These are phyloP conservation scores for Dinoponera quadriceps DNA, from an alignment of 1,140 invertebrate species.

Conservation along the genomic window DNA sequence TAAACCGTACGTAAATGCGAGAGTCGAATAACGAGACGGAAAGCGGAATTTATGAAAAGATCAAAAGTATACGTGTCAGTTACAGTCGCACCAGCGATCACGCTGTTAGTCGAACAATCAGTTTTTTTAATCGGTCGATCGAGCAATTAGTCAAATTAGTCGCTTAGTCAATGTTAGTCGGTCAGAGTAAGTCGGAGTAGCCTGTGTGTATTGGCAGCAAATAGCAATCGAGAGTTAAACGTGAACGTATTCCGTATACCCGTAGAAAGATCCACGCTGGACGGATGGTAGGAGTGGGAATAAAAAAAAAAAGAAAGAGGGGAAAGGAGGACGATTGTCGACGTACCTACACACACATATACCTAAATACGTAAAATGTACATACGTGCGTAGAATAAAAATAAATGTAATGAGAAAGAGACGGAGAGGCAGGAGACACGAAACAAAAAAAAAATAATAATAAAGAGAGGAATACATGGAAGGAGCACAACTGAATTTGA, in stretches of 20 bases:
- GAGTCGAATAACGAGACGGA: conserved; percentile 62
- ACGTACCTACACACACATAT: conserved; percentile 53
- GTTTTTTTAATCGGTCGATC: conserved; percentile 36
- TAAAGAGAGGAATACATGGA: conserved; percentile 74
- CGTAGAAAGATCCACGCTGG: conserved; percentile 32
- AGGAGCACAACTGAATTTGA: conserved; percentile 84
- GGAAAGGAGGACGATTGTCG: conserved; percentile 39
- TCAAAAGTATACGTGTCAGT: conserved; percentile 30
- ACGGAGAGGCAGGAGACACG: conserved; percentile 60
- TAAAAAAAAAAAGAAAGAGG: conserved; percentile 48
- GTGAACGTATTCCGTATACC: conserved; percentile 32
- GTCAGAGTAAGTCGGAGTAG: conserved; percentile 41
- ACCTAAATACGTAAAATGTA: conserved; percentile 47
- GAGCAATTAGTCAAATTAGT: conserved; percentile 20
- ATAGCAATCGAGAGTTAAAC: conserved; percentile 48
- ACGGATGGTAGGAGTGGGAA: conserved; percentile 56
- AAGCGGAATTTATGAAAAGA: conserved; percentile 60
- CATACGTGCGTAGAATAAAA: conserved; percentile 61
- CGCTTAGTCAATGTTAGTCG: conserved; percentile 18
- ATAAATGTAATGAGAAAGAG: conserved; percentile 57
- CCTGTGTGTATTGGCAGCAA: conserved; percentile 25
- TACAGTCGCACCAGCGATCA: not conserved
- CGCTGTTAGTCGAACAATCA: conserved; percentile 33
- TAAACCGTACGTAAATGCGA: conserved; percentile 70
- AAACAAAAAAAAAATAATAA: conserved; percentile 71